phyloP scores from a whole-genome alignment of 1,140 invertebrate genomes.

The Macrobrachium nipponense region DNA sequence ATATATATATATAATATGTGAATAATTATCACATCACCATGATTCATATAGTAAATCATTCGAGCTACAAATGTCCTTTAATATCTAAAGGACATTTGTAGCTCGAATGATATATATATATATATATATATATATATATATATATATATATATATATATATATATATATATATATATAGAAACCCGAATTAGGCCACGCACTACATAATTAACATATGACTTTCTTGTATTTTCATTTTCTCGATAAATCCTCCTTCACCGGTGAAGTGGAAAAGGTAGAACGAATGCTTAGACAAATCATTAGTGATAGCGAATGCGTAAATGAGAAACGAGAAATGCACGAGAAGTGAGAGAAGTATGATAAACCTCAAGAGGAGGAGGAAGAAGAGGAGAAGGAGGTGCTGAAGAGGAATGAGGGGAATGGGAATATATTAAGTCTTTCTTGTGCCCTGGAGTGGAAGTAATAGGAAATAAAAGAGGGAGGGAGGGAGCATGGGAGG shows the following conservation, averaged over 20 bases:
- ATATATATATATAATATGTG: no score
- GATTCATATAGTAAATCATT: no score
- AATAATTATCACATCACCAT: no score
- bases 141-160: no score
- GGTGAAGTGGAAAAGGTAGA: neutral
- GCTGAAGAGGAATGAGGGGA: conserved; percentile 10
- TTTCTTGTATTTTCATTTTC: neutral
- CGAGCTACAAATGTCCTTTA: no score
- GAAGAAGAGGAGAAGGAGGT: neutral
- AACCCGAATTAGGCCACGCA: no score
- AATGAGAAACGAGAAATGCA: neutral
- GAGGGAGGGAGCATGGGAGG: neutral
- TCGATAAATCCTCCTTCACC: neutral
- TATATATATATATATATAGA: no score
- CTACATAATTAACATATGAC: no score
- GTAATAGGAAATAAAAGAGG: conserved; percentile 29
- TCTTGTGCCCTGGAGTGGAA: conserved; percentile 29
- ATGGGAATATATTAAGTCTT: conserved; percentile 50
- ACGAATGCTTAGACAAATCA: neutral
- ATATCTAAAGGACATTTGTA: no score
- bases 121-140: no score
- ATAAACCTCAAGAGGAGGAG: neutral
- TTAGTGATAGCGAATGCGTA: neutral
- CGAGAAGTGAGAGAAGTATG: neutral
- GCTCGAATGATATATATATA: no score